Conservation (phyloP, 30 jellyfish, hydroid and myxozoan species). For the Cassiopea andromeda region DNA sequence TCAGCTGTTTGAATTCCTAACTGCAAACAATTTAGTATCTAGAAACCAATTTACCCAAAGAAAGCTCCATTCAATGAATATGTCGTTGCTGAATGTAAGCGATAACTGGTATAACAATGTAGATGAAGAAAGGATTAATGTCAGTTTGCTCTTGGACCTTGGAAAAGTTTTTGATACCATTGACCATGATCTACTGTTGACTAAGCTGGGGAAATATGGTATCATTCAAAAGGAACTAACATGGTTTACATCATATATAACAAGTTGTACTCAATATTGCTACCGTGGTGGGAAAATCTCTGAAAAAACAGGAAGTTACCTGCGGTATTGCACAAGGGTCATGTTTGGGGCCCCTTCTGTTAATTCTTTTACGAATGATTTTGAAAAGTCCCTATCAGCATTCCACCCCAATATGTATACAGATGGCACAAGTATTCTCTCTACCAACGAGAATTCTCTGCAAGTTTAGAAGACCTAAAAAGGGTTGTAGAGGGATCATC, state of each 20-base stretch:
- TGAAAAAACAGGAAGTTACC: neutral
- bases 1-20: constrained; percentile 32
- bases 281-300: neutral
- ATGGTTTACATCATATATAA: constrained; percentile 7
- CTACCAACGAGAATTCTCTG: no score
- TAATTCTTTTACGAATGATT: no score
- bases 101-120: constrained; percentile 38
- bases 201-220: constrained; percentile 22
- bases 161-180: constrained; percentile 23
- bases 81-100: constrained; percentile 27
- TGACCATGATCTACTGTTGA: constrained; percentile 29
- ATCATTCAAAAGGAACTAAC: constrained; percentile 19
- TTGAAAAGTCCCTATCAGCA: no score
- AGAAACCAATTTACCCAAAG: constrained; percentile 40
- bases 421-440: no score
- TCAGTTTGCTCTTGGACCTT: neutral
- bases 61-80: constrained; percentile 28
- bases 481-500: no score
- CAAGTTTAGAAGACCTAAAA: no score
- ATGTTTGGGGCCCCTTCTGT: neutral
- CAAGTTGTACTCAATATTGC: neutral
- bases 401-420: no score
- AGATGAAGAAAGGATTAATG: constrained; percentile 15
- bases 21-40: constrained; percentile 15
- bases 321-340: neutral